These are phyloP conservation scores for Paratrypauchen microcephalus DNA, from an alignment of 2,797 vertebrate genomes.

Conservation along the genomic window DNA sequence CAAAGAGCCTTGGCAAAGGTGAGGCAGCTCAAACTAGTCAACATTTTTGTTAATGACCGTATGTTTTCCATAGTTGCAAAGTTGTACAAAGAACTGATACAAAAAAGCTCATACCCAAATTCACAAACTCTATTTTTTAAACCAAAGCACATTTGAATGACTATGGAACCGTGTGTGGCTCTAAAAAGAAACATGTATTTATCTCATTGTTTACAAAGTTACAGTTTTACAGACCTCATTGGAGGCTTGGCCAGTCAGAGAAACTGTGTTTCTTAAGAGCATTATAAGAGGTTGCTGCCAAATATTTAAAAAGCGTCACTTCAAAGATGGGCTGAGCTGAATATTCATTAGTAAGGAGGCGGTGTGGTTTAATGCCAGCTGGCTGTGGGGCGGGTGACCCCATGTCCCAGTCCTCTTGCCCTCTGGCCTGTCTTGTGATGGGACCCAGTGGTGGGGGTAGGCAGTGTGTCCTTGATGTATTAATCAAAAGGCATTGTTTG, in stretches of 20 bases:
- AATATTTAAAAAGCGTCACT: constrained; percentile 58
- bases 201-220: constrained; percentile 99
- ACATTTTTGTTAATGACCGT: constrained; percentile 84
- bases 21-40: constrained; percentile 84
- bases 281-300: constrained; percentile 75
- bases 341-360: constrained; percentile 64
- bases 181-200: constrained; percentile 92
- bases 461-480: constrained; percentile 65
- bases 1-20: constrained; percentile 79
- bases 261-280: constrained; percentile 31
- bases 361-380: constrained; percentile 64
- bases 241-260: constrained; percentile 83
- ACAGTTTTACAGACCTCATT: constrained; percentile 98
- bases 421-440: constrained; percentile 74
- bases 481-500: constrained; percentile 76
- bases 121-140: constrained; percentile 98
- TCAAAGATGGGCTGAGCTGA: constrained; percentile 56
- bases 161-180: constrained; percentile 91
- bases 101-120: constrained; percentile 97
- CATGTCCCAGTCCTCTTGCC: constrained; percentile 64
- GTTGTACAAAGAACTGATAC: constrained; percentile 80
- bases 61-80: constrained; percentile 81
- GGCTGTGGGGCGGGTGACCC: constrained; percentile 70
- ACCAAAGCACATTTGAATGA: constrained; percentile 99
- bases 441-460: constrained; percentile 38